Evolutionary conservation across 2,888 invertebrate species (phyloP), one percentile per base, ranked within the genome.

Genomic region (Limnephilus marmoratus): DNA sequence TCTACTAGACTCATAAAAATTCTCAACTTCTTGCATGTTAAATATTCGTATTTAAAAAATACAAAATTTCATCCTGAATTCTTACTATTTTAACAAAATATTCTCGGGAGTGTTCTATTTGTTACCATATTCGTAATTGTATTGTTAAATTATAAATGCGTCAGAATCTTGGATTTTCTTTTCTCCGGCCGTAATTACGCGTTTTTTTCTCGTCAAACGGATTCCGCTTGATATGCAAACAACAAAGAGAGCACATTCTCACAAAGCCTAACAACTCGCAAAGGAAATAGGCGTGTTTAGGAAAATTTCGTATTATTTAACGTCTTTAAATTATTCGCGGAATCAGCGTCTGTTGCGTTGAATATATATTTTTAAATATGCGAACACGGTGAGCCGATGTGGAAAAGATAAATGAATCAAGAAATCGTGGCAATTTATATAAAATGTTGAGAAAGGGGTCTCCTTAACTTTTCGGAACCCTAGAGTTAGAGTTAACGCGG

Each of bases 321-420:
- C 92, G 91, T 93, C 86, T 91, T 90, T 90, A 93, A 93, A 92
- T 93, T 92, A 91, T 92, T 83, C 93, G 93, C 90, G 83, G 92
- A 91, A 92, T 92, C 91, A 90, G 92, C 92, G 92, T 92, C 92
- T 92, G 93, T 93, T 92, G 90, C 68, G 81, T 88, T 89, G 82
- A 87, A 86, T 83, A 92, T 91, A 90, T 81, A 88, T 90, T 82
- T 90, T 82, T 90, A 81, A 49, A 68, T 68, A 87, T n/a, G 87
- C 82, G 82, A 81, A 82, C 41, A 87, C 85, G 49, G 90, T 91
- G 68, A 91, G 89, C 80, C 82, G 81, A 49, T 90, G 93, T 88
- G 91, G 91, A 90, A 91, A 92, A 93, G 93, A 93, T 93, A 93
- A 93, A 93, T 93, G 92, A 92, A 93, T 93, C 92, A 85, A 68